Conservation (phyloP, 2,888 invertebrate genomes). For the Incurvaria masculella region DNA sequence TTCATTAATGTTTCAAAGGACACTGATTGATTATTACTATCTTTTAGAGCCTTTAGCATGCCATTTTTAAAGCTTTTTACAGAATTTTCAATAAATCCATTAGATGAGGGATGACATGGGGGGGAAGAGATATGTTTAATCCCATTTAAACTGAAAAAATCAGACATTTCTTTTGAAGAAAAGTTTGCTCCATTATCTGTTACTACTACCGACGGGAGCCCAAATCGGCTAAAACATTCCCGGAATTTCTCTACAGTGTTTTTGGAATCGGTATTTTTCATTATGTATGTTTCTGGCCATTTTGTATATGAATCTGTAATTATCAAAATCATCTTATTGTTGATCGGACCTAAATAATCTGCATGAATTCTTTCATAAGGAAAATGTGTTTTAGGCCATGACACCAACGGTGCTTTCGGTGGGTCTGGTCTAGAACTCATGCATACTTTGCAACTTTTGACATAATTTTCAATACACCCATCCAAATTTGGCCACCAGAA, state of each 20-base stretch:
- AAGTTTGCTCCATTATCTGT: conserved; percentile 4
- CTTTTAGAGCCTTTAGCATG: neutral
- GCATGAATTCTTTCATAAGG: conserved; percentile 5
- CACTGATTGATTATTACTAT: neutral
- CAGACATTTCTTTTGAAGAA: conserved; percentile 2
- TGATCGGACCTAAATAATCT: conserved; percentile 3
- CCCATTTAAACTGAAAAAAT: conserved; percentile 6
- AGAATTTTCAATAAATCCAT: conserved; percentile 7
- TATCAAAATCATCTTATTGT: conserved; percentile 1
- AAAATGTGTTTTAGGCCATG: neutral
- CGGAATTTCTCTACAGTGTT: conserved; percentile 2
- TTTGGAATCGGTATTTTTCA: conserved; percentile 3
- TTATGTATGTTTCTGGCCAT: conserved; percentile 10
- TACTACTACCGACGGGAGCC: neutral
- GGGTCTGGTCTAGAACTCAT: neutral
- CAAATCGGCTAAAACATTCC: conserved; percentile 1
- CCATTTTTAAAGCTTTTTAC: conserved; percentile 2
- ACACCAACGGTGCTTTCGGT: neutral
- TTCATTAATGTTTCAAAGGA: neutral
- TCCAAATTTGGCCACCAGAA: conserved; percentile 11
- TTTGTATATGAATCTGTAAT: conserved; percentile 8
- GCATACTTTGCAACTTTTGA: conserved; percentile 1
- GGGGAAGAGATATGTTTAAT: conserved; percentile 9
- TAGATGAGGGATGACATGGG: conserved; percentile 6
- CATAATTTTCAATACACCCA: conserved; percentile 5